These are phyloP conservation scores for Notoglanidium macrostoma DNA, from an alignment of 2,797 vertebrate genomes.

Conservation along the genomic window DNA sequence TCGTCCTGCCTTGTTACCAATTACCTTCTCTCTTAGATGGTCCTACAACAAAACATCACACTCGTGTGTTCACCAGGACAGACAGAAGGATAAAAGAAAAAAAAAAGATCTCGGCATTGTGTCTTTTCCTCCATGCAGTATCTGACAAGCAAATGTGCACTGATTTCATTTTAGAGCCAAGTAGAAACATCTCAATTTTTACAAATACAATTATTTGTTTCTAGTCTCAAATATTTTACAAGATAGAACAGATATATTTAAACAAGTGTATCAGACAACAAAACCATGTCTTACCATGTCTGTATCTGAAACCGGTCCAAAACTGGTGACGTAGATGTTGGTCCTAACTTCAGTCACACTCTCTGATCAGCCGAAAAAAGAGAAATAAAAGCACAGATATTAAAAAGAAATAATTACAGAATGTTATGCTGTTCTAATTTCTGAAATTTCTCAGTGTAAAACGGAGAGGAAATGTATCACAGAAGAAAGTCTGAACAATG, in stretches of 20 bases:
- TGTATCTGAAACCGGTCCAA: slow-evolving; percentile 96
- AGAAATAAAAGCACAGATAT: neutral
- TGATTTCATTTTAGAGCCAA: slow-evolving; percentile 23
- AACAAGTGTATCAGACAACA: neutral
- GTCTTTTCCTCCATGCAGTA: slow-evolving; percentile 30
- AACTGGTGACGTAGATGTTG: slow-evolving; percentile 98
- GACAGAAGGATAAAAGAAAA: neutral
- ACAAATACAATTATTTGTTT: slow-evolving; percentile 1
- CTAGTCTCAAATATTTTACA: neutral
- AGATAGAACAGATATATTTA: neutral
- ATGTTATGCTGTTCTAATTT: slow-evolving; percentile 8
- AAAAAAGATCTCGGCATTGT: neutral
- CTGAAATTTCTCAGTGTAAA: neutral
- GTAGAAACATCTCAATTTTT: slow-evolving; percentile 31
- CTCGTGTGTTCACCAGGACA: slow-evolving; percentile 25
- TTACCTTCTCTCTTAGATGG: slow-evolving; percentile 53
- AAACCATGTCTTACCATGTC: slow-evolving; percentile 88
- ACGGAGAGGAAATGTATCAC: neutral
- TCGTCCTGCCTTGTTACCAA: slow-evolving; percentile 49
- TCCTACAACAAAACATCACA: slow-evolving; percentile 37
- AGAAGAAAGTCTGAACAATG: slow-evolving; percentile 60
- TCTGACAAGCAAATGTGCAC: slow-evolving; percentile 25
- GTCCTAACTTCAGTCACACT: slow-evolving; percentile 96
- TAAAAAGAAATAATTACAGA: neutral
- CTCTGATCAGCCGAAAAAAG: slow-evolving; percentile 73